Evolutionary conservation across 1,140 invertebrate species (phyloP), one percentile per base, ranked within the genome.

Genomic region (Drosophila mojavensis): DNA sequence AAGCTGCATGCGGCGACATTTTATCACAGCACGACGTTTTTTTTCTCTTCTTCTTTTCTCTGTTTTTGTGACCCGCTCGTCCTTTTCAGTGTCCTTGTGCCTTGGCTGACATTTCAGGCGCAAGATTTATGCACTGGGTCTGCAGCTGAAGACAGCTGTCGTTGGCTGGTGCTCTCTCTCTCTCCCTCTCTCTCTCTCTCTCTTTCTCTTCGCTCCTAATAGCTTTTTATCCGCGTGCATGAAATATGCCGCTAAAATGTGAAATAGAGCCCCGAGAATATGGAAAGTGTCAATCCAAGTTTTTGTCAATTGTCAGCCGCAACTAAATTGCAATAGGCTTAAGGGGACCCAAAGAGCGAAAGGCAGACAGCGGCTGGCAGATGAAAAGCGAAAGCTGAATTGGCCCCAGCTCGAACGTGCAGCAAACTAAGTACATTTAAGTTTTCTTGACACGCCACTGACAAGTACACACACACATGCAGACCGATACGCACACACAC

Each of bases 141-240:
- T 89, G 84, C 84, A 89, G 81, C 66, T 89, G 84, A 89, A 89
- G 84, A 89, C 84, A 89, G 84, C 85, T 89, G 84, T 89, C 81
- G 84, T 89, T 89, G 69, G 77, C 77, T 67, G 73, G 77, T 67
- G 77, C 70, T 79, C 69, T 84, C 77, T 79, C 20, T 24, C 20
- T 24, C 20, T 24, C n/a, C n/a, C 20, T 24, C 20, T 24, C 20
- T 24, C 20, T 24, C 2, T 24, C 2, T 24, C 3, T 59, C 70
- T 67, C 56, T 63, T 41, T 66, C 55, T 51, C 66, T 43, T 13
- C 36, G 4, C 2, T 4, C 61, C 72, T 86, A 86, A 89, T 86
- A 86, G 83, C 76, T 86, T 86, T 86, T 86, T 86, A 86, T 88
- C 78, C 83, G 78, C 79, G 59, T 68, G 83, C 83, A 88, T 88